Percentiles rank a stretch among this genome's conserved stretches.
phyloP scores from a whole-genome alignment of 1,140 invertebrate genomes.

The Chironomus tepperi region DNA sequence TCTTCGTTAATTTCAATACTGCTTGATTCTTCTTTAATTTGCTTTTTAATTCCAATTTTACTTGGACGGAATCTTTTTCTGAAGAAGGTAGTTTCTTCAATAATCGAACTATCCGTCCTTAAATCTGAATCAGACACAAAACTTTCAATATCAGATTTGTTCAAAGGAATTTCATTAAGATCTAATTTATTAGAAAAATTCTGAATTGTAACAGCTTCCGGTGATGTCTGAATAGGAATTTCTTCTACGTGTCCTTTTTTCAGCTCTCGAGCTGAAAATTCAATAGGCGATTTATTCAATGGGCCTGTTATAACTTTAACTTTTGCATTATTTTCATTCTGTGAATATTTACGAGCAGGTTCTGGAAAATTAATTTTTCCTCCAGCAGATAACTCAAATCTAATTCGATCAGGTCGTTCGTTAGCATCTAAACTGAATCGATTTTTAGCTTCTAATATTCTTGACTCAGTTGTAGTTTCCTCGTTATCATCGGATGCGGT shows the following conservation, averaged over 20 bases:
- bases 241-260: neutral
- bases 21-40: neutral
- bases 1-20: neutral
- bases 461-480: neutral
- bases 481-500: neutral
- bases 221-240: slow-evolving; percentile 1
- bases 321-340: neutral
- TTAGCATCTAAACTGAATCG: neutral
- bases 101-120: neutral
- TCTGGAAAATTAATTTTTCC: neutral
- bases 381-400: neutral
- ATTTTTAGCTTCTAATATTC: neutral
- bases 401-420: neutral
- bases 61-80: neutral
- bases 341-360: neutral
- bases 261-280: neutral
- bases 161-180: neutral
- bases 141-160: neutral
- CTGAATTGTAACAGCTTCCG: neutral
- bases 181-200: neutral
- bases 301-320: neutral
- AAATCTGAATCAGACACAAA: slow-evolving; percentile 3
- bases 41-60: neutral
- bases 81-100: neutral
- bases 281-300: neutral